Percentiles rank a stretch among this genome's conserved stretches.
Conservation (phyloP, 2,113 vertebrate genomes). For the Trichomycterus rosablanca region DNA sequence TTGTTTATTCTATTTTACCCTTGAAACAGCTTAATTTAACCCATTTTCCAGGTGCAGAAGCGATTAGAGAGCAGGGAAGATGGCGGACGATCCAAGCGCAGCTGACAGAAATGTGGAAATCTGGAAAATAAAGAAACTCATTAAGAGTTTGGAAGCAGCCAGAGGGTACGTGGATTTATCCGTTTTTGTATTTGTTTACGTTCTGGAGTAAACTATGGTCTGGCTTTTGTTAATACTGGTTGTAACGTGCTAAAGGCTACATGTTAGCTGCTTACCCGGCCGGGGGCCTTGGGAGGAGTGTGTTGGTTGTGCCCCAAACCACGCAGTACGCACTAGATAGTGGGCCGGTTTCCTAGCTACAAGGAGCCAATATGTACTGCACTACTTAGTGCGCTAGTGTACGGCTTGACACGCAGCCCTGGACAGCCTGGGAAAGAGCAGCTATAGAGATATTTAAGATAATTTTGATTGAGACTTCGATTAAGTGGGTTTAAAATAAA, state of each 20-base stretch:
- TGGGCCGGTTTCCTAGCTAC: too few species aligned
- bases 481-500: neutral
- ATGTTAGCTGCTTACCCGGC: neutral
- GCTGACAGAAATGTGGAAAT: slow-evolving; percentile 98
- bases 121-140: slow-evolving; percentile 99
- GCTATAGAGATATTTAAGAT: too few species aligned
- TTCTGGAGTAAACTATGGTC: neutral
- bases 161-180: slow-evolving; percentile 70
- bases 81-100: slow-evolving; percentile 97
- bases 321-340: neutral
- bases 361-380: too few species aligned
- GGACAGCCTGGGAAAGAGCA: neutral
- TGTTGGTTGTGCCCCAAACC: neutral
- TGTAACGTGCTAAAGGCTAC: neutral
- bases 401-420: neutral
- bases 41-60: slow-evolving; percentile 64
- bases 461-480: neutral
- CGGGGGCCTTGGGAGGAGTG: slow-evolving; percentile 19
- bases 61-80: slow-evolving; percentile 74
- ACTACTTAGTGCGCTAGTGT: too few species aligned
- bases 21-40: neutral
- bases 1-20: too few species aligned
- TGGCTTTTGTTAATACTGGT: neutral
- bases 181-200: neutral
- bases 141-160: slow-evolving; percentile 94